Conservation (phyloP, 2,113 vertebrate genomes). For the Antechinus stuartii region DNA sequence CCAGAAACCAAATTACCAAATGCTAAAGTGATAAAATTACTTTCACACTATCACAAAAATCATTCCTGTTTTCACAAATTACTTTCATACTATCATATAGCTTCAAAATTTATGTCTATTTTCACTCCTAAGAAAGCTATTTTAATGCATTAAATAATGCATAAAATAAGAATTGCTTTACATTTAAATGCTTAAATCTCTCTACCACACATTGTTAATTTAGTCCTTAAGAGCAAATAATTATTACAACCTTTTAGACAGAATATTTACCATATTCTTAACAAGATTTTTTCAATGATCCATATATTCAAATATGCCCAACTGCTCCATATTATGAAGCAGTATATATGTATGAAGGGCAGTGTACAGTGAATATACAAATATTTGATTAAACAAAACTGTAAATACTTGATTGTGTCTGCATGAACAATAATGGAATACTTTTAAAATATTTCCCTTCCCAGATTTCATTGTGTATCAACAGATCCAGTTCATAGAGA, state of each 20-base stretch:
- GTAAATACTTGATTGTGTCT: neutral
- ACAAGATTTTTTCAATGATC: conserved; percentile 34
- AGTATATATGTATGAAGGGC: neutral
- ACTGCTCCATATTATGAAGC: neutral
- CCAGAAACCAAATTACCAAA: neutral
- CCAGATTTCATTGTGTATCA: neutral
- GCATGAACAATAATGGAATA: neutral
- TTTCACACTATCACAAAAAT: conserved; percentile 31
- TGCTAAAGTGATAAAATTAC: neutral
- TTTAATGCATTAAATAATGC: conserved; percentile 18
- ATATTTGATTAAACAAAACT: neutral
- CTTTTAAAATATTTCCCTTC: neutral
- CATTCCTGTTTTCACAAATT: neutral
- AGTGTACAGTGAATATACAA: neutral
- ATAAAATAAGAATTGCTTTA: conserved; percentile 2
- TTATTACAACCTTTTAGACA: neutral
- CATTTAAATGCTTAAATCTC: conserved; percentile 36
- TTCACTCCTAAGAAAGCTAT: conserved; percentile 22
- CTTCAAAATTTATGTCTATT: conserved; percentile 12
- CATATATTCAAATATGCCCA: neutral
- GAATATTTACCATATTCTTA: neutral
- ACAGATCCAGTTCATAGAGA: neutral
- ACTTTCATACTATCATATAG: neutral
- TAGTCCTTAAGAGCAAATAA: neutral
- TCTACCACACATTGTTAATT: neutral